These are phyloP conservation scores for Sinhomidia bicolor DNA, from an alignment of 2,888 invertebrate genomes.

Conservation along the genomic window DNA sequence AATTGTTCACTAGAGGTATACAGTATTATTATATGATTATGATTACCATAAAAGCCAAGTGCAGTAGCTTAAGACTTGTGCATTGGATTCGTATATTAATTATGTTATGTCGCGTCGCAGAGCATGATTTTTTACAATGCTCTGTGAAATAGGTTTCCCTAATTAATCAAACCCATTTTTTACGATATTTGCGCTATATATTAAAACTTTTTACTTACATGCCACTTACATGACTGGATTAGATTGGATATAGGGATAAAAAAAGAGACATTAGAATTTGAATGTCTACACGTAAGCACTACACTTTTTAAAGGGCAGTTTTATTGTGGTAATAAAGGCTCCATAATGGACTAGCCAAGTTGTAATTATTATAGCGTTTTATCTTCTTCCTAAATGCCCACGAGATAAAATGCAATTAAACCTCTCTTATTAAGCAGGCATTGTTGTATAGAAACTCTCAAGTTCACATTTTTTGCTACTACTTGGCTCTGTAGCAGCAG, in stretches of 20 bases:
- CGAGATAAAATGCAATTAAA: constrained; percentile 49
- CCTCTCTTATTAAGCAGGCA: constrained; percentile 33
- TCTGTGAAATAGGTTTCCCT: constrained; percentile 54
- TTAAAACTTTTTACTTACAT: neutral
- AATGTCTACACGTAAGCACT: neutral
- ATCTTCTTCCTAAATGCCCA: constrained; percentile 24
- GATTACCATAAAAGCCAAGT: constrained; percentile 25
- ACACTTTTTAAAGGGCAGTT: neutral
- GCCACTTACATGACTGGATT: neutral
- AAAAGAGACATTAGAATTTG: neutral
- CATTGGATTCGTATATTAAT: constrained; percentile 22
- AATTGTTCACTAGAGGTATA: constrained; percentile 36
- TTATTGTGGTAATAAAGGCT: neutral
- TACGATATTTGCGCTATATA: neutral
- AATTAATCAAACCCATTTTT: constrained; percentile 62
- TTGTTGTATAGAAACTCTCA: constrained; percentile 26
- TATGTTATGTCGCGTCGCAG: neutral
- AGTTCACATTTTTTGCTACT: constrained; percentile 48
- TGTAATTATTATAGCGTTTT: neutral
- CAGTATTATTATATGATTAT: constrained; percentile 20
- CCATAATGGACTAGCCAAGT: neutral
- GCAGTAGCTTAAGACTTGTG: neutral
- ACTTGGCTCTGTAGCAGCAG: neutral
- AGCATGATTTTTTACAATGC: constrained; percentile 14
- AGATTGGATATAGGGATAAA: neutral